Conservation (phyloP, 2,797 vertebrate genomes). For the Pterois miles region DNA sequence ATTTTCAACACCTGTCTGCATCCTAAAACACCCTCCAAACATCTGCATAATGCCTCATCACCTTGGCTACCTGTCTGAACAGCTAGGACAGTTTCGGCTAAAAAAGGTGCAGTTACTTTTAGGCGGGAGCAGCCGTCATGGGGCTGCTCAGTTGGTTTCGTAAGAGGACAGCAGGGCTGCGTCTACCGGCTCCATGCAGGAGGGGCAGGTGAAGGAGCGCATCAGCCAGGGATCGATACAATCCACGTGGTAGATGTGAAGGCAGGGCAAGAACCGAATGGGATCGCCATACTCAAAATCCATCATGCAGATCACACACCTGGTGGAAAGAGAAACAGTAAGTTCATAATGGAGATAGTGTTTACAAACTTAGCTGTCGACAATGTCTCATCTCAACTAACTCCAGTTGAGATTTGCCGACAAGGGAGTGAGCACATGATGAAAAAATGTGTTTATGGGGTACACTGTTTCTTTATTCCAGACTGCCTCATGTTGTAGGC, state of each 20-base stretch:
- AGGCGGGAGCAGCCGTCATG: constrained; percentile 41
- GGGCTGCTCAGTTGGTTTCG: constrained; percentile 82
- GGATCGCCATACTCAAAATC: constrained; percentile 88
- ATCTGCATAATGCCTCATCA: constrained; percentile 32
- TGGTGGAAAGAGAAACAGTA: constrained; percentile 44
- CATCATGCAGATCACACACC: constrained; percentile 94
- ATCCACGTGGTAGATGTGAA: constrained; percentile 89
- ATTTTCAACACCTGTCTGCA: constrained; percentile 16
- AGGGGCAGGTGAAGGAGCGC: constrained; percentile 92
- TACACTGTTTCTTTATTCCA: background rate
- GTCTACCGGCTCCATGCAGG: constrained; percentile 92
- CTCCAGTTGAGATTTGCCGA: background rate
- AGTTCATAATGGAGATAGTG: background rate
- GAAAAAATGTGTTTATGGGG: background rate
- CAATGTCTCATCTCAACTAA: too few relatives aligned
- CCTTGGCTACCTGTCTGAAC: constrained; percentile 41
- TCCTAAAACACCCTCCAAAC: constrained; percentile 22
- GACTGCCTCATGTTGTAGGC: background rate
- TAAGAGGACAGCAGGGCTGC: constrained; percentile 89
- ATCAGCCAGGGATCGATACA: constrained; percentile 92
- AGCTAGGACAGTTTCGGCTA: constrained; percentile 45
- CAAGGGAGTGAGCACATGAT: background rate
- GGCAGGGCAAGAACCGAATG: constrained; percentile 89
- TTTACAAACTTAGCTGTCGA: background rate
- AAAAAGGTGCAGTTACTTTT: constrained; percentile 54